Conservation (phyloP, 2,888 invertebrate species). For the Allophyes oxyacanthae region DNA sequence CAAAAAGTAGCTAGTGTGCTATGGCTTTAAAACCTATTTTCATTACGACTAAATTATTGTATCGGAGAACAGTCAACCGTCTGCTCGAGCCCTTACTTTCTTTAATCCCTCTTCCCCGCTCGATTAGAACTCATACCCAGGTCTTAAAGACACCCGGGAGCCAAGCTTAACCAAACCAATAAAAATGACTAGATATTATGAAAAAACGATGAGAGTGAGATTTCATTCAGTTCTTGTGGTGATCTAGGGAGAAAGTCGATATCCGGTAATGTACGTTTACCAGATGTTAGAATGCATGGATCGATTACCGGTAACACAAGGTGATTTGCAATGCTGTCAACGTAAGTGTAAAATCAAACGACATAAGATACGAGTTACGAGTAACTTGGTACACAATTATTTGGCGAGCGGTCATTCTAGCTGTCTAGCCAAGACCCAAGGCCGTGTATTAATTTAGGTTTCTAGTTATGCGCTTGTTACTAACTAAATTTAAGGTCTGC, state of each 20-base stretch:
- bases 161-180: too few relatives aligned
- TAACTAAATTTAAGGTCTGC: slow-evolving; percentile 7
- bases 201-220: too few relatives aligned
- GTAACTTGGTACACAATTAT: slow-evolving; percentile 7
- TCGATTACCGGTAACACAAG: not conserved
- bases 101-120: too few relatives aligned
- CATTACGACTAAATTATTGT: too few relatives aligned
- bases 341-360: slow-evolving; percentile 5
- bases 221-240: too few relatives aligned
- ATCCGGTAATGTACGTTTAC: not conserved
- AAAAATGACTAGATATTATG: too few relatives aligned
- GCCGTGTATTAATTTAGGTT: slow-evolving; percentile 15
- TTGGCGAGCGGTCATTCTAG: slow-evolving; percentile 20
- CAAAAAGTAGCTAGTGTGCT: too few relatives aligned
- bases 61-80: too few relatives aligned
- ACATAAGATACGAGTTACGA: slow-evolving; percentile 4
- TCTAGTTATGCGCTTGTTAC: slow-evolving; percentile 7
- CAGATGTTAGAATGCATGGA: not conserved
- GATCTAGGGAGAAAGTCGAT: not conserved
- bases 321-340: slow-evolving; percentile 3
- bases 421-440: slow-evolving; percentile 5
- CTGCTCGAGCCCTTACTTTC: too few relatives aligned
- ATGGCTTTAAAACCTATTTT: too few relatives aligned
- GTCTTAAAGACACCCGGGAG: too few relatives aligned
- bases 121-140: too few relatives aligned